phyloP scores from a whole-genome alignment of 2,797 vertebrate genomes.

The Chromobotia macracanthus region DNA sequence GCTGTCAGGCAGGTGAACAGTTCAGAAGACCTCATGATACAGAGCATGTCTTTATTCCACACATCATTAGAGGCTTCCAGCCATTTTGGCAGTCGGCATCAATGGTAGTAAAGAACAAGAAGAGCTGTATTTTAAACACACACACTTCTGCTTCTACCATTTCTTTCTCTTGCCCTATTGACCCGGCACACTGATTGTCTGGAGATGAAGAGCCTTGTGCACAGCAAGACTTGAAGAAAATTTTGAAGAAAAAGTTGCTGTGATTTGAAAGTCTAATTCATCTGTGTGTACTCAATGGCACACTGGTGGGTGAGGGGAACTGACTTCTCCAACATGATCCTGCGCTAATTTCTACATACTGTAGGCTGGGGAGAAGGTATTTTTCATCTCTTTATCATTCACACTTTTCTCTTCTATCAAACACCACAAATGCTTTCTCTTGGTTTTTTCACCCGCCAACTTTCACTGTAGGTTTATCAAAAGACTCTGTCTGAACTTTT shows the following conservation, averaged over 20 bases:
- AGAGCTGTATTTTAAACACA: constrained; percentile 39
- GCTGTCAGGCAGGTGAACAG: constrained; percentile 51
- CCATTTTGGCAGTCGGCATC: constrained; percentile 36
- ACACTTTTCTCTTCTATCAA: not conserved
- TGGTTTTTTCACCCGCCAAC: not conserved
- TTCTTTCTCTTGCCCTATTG: constrained; percentile 37
- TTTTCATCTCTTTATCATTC: not conserved
- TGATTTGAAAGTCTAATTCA: constrained; percentile 47
- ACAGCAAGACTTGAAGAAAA: constrained; percentile 45
- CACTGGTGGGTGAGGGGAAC: constrained; percentile 13
- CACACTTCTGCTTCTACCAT: constrained; percentile 22
- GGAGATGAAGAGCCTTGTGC: constrained; percentile 41
- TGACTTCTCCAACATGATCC: constrained; percentile 26
- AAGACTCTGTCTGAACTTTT: constrained; percentile 9
- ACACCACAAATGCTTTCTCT: not conserved
- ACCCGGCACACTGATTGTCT: constrained; percentile 31
- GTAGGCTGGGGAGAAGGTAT: not conserved
- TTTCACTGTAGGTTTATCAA: not conserved
- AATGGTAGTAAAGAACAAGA: constrained; percentile 45
- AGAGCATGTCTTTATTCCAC: constrained; percentile 42
- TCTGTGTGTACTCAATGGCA: constrained; percentile 18
- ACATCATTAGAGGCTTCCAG: constrained; percentile 54
- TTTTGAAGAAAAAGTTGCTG: constrained; percentile 35
- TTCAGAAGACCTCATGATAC: constrained; percentile 51
- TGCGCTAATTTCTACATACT: constrained; percentile 27